Percentiles rank a stretch among this genome's conserved stretches.
Evolutionary conservation across 2,113 vertebrate species (phyloP).

Genomic region (Haplochromis burtoni): DNA sequence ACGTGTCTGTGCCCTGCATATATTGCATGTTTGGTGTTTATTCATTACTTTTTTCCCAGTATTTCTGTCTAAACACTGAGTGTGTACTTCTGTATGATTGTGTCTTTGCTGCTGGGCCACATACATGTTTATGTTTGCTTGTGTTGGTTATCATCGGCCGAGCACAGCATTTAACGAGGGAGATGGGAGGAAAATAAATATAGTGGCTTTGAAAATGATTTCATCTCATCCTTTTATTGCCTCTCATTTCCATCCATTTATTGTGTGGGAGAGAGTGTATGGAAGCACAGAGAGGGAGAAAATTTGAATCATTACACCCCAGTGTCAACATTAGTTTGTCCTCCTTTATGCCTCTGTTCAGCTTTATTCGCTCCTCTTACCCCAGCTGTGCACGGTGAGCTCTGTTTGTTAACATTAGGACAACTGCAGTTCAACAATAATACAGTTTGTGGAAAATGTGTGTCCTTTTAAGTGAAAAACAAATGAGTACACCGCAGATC

Average conservation of each 20-base stretch:
- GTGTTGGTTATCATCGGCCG: slow-evolving; percentile 10
- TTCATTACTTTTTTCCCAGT: background rate
- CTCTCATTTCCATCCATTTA: slow-evolving; percentile 56
- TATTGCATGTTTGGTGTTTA: background rate
- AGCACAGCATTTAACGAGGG: slow-evolving; percentile 37
- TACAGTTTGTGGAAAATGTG: background rate
- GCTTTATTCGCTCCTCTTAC: slow-evolving; percentile 3
- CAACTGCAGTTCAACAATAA: background rate
- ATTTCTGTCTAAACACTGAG: background rate
- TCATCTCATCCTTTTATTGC: slow-evolving; percentile 56
- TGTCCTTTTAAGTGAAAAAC: background rate
- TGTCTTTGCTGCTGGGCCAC: background rate
- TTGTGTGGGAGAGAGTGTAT: slow-evolving; percentile 21
- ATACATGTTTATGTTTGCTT: background rate
- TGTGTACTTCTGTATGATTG: background rate
- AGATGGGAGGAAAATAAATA: slow-evolving; percentile 37
- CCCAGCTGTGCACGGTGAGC: background rate
- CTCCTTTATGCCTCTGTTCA: slow-evolving; percentile 7
- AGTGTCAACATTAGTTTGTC: slow-evolving; percentile 52
- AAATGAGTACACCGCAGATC: background rate
- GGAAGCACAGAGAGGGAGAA: background rate
- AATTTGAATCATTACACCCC: slow-evolving; percentile 43
- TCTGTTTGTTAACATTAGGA: background rate
- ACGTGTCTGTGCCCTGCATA: background rate
- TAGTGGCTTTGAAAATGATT: slow-evolving; percentile 52